Evolutionary conservation across 2,888 invertebrate species (phyloP).

Genomic region (Noctua janthe): DNA sequence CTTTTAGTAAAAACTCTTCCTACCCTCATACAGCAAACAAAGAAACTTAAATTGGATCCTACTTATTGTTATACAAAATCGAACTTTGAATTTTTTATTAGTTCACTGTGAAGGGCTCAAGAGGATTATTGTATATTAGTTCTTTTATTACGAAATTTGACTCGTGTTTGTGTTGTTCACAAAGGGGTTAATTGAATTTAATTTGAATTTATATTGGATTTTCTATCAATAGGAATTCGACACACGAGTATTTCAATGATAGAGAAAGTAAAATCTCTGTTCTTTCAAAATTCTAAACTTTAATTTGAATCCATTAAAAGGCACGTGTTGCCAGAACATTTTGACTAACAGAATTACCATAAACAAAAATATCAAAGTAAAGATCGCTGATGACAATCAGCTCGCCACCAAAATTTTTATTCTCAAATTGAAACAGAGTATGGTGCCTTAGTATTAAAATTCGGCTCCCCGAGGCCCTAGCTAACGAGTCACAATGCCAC

Average conservation of each 20-base stretch:
- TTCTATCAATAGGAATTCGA: background rate
- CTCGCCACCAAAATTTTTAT: background rate
- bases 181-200: slow-evolving; percentile 47
- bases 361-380: background rate
- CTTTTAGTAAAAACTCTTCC: slow-evolving; percentile 71
- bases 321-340: background rate
- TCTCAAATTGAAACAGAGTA: slow-evolving; percentile 51
- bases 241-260: background rate
- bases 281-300: background rate
- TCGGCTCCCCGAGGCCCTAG: slow-evolving; percentile 52
- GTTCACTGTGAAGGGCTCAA: slow-evolving; percentile 63
- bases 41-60: slow-evolving; percentile 78
- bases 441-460: slow-evolving; percentile 50
- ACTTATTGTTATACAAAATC: slow-evolving; percentile 76
- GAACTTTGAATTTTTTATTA: slow-evolving; percentile 79
- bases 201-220: slow-evolving; percentile 25
- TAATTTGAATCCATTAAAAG: background rate
- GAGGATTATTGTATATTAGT: slow-evolving; percentile 60
- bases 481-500: slow-evolving; percentile 55
- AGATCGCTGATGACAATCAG: too few relatives aligned
- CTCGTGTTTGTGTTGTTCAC: slow-evolving; percentile 34
- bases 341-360: background rate
- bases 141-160: slow-evolving; percentile 56
- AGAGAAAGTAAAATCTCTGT: background rate
- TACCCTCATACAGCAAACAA: slow-evolving; percentile 74